Base-by-base conservation (phyloP, 2,888 invertebrate species). In the Lithodes maja region DNA sequence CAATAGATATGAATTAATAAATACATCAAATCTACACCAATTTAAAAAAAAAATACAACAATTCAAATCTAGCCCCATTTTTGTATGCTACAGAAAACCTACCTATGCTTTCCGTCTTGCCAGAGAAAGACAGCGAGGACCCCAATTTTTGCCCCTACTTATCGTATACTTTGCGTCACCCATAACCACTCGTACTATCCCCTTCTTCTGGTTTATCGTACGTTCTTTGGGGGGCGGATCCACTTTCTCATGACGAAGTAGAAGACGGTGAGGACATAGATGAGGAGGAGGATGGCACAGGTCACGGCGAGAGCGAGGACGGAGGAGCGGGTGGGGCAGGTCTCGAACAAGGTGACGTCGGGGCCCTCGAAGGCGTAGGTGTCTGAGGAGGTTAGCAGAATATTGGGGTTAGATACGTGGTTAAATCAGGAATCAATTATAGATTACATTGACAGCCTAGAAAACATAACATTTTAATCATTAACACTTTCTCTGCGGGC, bases 201-300 rank as follows among this genome's bases (percentile, higher is more conserved):
- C 1, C 53, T 68, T 1, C 15, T 2, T 74, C 75, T n/a, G 3
- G 52, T 53, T 80, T 88, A 90, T 77, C 89, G 85, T 33, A 91
- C 55, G 50, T 84, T 89, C 86, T 92, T 92, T 3, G 86, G 75
- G 49, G 90, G 90, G 9, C 85, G 85, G 79, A 97, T 95, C 97
- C 97, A 98, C 94, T 97, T 97, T 94, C 97, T 97, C 96, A 97
- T 97, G 95, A 97, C 97, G 94, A 98, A 98, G 94, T 97, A 97
- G 95, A 98, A 97, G 93, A 98, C 95, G 84, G 98, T 98, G 93
- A 97, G 97, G 93, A 98, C 96, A 94, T 98, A 98, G 87, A 98
- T 95, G 88, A 98, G 95, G 85, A 98, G 96, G 93, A 98, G 95
- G 91, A 98, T 95, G 89, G 98, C 98, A 94, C 98, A 98, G 86